Percentiles rank a stretch among this genome's conserved stretches.
Conservation (phyloP, 2,888 invertebrate genomes). For the Mamestra brassicae region DNA sequence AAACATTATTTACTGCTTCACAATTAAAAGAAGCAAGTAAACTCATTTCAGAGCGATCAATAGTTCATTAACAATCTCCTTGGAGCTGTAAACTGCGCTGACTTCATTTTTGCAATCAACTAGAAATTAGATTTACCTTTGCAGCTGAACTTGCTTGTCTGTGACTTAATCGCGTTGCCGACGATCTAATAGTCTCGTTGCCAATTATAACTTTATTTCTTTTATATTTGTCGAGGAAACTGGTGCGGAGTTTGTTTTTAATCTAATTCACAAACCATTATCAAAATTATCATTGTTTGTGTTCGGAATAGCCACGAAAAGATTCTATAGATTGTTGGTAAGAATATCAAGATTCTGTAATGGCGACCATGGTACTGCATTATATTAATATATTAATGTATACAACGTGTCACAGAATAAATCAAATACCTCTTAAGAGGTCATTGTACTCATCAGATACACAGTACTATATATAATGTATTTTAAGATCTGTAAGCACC, state of each 20-base stretch:
- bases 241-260: conserved; percentile 10
- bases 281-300: background rate
- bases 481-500: no score
- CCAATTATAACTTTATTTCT: conserved; percentile 42
- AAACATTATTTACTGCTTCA: background rate
- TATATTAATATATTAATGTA: no score
- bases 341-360: background rate
- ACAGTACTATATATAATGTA: no score
- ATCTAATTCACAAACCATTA: background rate
- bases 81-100: conserved; percentile 40
- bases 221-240: conserved; percentile 23
- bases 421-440: no score
- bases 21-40: conserved; percentile 27
- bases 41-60: conserved; percentile 42
- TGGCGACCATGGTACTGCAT: no score
- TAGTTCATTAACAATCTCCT: conserved; percentile 54
- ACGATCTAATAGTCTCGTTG: conserved; percentile 31
- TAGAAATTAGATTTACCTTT: conserved; percentile 54
- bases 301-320: background rate
- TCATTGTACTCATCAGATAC: no score
- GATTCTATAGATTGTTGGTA: no score
- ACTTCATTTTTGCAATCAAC: conserved; percentile 60
- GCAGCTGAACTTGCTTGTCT: conserved; percentile 52
- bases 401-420: no score
- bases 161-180: conserved; percentile 53